Evolutionary conservation across 2,113 vertebrate genomes (phyloP).

Genomic region (Larimichthys polyactis): DNA sequence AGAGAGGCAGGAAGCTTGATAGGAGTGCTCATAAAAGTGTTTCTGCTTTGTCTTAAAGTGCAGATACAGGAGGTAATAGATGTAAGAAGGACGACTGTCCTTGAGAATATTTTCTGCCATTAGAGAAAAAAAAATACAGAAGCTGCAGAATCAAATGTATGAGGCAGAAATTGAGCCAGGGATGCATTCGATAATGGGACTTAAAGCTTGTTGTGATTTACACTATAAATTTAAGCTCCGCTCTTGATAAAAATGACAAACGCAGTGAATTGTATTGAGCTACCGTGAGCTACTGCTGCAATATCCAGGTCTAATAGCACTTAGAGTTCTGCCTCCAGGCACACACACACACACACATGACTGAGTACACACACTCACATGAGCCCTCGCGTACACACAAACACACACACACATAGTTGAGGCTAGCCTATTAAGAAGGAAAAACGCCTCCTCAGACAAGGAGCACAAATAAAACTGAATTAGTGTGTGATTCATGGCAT

Average conservation of each 20-base stretch:
- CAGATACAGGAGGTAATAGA: background rate
- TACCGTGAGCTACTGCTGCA: conserved; percentile 71
- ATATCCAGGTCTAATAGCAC: conserved; percentile 75
- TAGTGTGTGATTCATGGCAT: conserved; percentile 61
- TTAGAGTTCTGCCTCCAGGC: conserved; percentile 61
- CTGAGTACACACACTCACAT: conserved; percentile 29
- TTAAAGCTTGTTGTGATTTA: conserved; percentile 68
- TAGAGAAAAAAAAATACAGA: background rate
- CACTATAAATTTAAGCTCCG: conserved; percentile 51
- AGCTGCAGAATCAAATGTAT: conserved; percentile 32
- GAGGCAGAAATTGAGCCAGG: conserved; percentile 30
- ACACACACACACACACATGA: conserved; percentile 44
- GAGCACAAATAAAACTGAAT: conserved; percentile 68
- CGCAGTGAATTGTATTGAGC: conserved; percentile 62
- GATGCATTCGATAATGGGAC: conserved; percentile 45
- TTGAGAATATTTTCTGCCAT: background rate
- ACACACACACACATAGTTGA: conserved; percentile 22
- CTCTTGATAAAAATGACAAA: conserved; percentile 73
- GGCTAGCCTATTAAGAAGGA: conserved; percentile 41
- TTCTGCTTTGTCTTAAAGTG: conserved; percentile 2
- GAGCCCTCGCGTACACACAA: background rate
- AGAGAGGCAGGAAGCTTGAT: background rate
- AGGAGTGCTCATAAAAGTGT: background rate
- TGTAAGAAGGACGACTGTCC: background rate
- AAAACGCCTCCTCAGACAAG: conserved; percentile 45